Conservation (phyloP, 2,113 vertebrate genomes). For the Lynx canadensis region DNA sequence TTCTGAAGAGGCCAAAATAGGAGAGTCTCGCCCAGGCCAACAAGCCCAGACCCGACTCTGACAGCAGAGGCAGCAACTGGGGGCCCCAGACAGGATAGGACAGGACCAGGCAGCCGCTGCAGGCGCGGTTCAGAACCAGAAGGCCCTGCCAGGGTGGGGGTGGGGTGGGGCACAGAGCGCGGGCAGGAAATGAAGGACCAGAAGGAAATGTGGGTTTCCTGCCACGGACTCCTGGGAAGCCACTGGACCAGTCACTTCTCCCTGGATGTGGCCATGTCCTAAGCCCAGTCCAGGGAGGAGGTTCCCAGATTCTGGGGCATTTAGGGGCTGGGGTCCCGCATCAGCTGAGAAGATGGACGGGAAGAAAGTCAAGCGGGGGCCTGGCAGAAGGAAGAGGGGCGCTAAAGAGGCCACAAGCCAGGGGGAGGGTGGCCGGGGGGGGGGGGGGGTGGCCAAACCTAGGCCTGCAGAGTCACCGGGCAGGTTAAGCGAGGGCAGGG, state of each 20-base stretch:
- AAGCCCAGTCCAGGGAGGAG: not conserved
- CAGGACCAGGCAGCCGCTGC: not conserved
- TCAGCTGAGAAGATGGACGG: not conserved
- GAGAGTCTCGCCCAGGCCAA: not conserved
- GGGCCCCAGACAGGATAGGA: not conserved
- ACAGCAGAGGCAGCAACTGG: not conserved
- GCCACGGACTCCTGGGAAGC: not conserved
- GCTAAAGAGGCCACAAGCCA: not conserved
- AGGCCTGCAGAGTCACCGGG: not conserved
- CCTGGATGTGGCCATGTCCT: not conserved
- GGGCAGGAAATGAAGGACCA: not conserved
- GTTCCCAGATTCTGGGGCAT: not conserved
- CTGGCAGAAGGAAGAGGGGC: not conserved
- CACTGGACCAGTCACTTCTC: not conserved
- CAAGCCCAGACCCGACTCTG: constrained; percentile 53
- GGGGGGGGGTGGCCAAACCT: not conserved
- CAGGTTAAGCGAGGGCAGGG: no score
- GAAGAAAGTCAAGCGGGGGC: not conserved
- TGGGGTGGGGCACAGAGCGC: not conserved
- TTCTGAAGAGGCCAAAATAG: constrained; percentile 18
- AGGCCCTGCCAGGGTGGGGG: not conserved
- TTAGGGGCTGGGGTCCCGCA: not conserved
- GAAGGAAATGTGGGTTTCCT: not conserved
- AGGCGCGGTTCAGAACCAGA: not conserved
- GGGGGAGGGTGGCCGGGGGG: fast-evolving